These are phyloP conservation scores for Pelobates fuscus DNA, from an alignment of 2,113 vertebrate species.

Conservation along the genomic window DNA sequence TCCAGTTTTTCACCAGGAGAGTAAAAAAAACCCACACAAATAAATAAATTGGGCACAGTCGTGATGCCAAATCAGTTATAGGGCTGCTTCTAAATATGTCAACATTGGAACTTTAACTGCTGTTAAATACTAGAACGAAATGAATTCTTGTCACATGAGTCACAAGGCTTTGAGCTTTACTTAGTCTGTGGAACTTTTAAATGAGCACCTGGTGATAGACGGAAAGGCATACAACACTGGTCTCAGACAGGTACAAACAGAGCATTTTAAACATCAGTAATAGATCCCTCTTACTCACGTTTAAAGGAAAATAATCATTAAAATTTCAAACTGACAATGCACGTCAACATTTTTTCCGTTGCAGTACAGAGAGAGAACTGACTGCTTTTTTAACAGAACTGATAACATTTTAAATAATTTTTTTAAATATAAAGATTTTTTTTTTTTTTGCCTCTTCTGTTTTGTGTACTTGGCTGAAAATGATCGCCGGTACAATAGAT, in stretches of 20 bases:
- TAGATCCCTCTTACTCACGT: slow-evolving; percentile 4
- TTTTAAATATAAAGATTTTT: background rate
- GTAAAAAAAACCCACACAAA: background rate
- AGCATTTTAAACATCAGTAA: background rate
- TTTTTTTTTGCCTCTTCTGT: too few species aligned
- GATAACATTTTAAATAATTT: background rate
- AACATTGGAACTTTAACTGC: background rate
- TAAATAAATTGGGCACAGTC: background rate
- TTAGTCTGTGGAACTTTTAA: slow-evolving; percentile 13
- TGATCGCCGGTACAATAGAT: too few species aligned
- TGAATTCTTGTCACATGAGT: slow-evolving; percentile 24
- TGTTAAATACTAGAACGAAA: slow-evolving; percentile 6
- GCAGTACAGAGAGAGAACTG: too few species aligned
- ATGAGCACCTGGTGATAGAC: slow-evolving; percentile 28
- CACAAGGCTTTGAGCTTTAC: background rate
- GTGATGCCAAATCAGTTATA: slow-evolving; percentile 3
- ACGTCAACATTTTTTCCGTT: too few species aligned
- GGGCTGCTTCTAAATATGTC: slow-evolving; percentile 24
- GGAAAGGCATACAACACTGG: background rate
- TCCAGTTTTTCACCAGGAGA: background rate
- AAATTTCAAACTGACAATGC: background rate
- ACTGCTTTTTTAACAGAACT: background rate
- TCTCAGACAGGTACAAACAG: slow-evolving; percentile 20
- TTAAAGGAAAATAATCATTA: slow-evolving; percentile 4
- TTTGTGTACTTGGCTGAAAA: too few species aligned